Evolutionary conservation across 2,888 invertebrate species (phyloP).

Genomic region (Xestia sexstrigata): DNA sequence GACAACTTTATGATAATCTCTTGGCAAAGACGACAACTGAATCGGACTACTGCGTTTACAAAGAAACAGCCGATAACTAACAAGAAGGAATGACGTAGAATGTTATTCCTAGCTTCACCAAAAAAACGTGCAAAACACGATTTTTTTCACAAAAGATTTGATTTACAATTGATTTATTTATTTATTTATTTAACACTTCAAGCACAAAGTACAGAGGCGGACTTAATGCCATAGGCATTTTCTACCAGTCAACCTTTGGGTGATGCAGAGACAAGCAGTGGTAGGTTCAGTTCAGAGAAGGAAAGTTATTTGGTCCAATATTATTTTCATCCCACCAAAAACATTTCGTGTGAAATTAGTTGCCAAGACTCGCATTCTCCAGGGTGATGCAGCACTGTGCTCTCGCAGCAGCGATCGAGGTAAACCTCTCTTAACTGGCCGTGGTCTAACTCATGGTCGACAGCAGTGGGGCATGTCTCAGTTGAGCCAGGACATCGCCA

Average conservation of each 20-base stretch:
- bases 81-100: slow-evolving; percentile 33
- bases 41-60: slow-evolving; percentile 71
- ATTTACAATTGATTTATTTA: not conserved
- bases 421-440: not conserved
- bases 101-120: not conserved
- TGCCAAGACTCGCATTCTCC: not conserved
- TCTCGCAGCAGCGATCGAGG: not conserved
- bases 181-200: too few relatives aligned
- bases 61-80: slow-evolving; percentile 55
- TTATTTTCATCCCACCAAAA: not conserved
- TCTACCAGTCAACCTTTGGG: too few relatives aligned
- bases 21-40: slow-evolving; percentile 76
- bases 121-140: not conserved
- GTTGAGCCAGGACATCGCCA: not conserved
- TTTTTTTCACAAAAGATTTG: not conserved
- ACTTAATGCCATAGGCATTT: too few relatives aligned
- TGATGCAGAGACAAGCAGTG: too few relatives aligned
- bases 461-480: not conserved
- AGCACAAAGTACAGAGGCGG: too few relatives aligned
- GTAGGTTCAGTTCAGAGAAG: too few relatives aligned
- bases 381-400: not conserved
- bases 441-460: too few relatives aligned
- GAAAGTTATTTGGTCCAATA: too few relatives aligned
- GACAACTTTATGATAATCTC: slow-evolving; percentile 84
- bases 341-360: not conserved